phyloP scores from a whole-genome alignment of 2,113 vertebrate genomes.

The Psephotus haematonotus region DNA sequence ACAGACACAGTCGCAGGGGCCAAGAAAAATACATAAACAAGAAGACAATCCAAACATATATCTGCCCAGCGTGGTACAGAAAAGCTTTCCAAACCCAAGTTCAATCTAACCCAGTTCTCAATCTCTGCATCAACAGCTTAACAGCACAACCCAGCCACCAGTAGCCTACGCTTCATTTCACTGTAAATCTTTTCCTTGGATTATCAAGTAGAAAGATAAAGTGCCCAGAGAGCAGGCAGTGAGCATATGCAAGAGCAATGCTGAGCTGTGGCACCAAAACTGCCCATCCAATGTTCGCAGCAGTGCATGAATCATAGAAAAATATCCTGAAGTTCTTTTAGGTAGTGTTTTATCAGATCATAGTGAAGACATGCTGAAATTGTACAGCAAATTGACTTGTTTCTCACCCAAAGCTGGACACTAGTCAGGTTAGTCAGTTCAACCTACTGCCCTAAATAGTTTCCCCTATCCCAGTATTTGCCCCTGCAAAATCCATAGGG shows the following conservation, averaged over 20 bases:
- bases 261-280: neutral
- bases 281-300: neutral
- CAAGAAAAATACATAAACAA: conserved; percentile 73
- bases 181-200: neutral
- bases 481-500: neutral
- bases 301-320: neutral
- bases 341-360: neutral
- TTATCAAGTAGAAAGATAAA: neutral
- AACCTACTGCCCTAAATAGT: neutral
- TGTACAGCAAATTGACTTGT: neutral
- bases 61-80: conserved; percentile 42
- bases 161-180: neutral
- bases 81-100: conserved; percentile 21
- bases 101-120: neutral
- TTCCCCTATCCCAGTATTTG: neutral
- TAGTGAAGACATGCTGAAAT: neutral
- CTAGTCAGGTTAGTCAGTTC: neutral
- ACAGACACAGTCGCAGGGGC: conserved; percentile 2
- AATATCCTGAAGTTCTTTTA: neutral
- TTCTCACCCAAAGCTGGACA: neutral
- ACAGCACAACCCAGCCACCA: neutral
- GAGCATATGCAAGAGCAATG: neutral
- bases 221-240: neutral
- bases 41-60: conserved; percentile 66
- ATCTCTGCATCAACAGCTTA: neutral